Percentiles rank a stretch among this genome's conserved stretches.
These are phyloP conservation scores for Sycophila texana DNA, from an alignment of 2,888 invertebrate genomes.

Conservation along the genomic window DNA sequence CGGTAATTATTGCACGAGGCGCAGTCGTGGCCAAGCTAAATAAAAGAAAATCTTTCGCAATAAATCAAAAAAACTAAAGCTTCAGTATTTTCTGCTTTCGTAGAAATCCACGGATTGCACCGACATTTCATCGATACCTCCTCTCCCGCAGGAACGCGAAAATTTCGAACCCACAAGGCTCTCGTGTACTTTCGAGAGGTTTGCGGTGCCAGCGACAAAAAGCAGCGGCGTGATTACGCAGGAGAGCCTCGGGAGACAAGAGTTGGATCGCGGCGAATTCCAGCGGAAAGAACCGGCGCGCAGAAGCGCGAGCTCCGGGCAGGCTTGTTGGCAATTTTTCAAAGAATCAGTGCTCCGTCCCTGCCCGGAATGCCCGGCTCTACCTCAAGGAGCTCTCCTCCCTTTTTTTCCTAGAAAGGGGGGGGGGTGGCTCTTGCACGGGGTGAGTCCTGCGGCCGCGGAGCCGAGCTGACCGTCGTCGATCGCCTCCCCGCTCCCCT, in stretches of 20 bases:
- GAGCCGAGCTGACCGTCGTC: conserved; percentile 49
- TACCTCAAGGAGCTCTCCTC: conserved; percentile 12
- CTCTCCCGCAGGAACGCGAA: too few species aligned
- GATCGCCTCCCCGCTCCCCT: neutral
- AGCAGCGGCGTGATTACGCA: neutral
- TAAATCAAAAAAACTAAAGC: too few species aligned
- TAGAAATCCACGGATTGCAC: too few species aligned
- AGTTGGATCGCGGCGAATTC: conserved; percentile 26
- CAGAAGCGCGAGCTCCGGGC: conserved; percentile 28
- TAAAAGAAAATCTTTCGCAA: too few species aligned
- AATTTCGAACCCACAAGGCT: too few species aligned
- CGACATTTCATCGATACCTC: too few species aligned
- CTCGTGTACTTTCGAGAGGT: too few species aligned
- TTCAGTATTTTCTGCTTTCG: too few species aligned
- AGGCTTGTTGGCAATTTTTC: conserved; percentile 70
- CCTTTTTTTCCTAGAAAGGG: neutral
- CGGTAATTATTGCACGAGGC: too few species aligned
- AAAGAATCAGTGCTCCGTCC: conserved; percentile 67
- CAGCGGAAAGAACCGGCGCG: conserved; percentile 23
- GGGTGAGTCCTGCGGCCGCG: conserved; percentile 48
- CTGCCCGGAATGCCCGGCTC: conserved; percentile 68
- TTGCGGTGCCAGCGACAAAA: too few species aligned
- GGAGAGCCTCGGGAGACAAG: neutral
- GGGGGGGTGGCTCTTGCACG: conserved; percentile 48
- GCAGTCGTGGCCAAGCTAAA: too few species aligned